Conservation (phyloP, 2,797 vertebrate species). For the Podarcis siculus region DNA sequence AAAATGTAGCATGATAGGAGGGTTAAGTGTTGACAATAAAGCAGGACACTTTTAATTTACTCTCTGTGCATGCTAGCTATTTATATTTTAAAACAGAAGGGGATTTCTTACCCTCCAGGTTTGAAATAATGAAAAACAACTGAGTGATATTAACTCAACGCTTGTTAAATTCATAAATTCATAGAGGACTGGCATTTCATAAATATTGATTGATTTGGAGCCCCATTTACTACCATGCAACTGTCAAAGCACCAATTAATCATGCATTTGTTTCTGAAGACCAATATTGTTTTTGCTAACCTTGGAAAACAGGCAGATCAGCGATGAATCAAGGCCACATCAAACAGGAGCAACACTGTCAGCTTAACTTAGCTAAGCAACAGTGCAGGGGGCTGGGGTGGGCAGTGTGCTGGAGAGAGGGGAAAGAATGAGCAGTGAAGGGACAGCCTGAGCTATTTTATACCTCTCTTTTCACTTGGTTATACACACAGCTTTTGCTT, state of each 20-base stretch:
- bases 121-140: not conserved
- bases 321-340: not conserved
- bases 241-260: conserved; percentile 13
- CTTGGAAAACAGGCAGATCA: conserved; percentile 11
- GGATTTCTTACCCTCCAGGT: not conserved
- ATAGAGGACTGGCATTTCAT: not conserved
- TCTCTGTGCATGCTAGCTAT: not conserved
- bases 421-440: not conserved
- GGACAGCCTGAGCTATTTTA: not conserved
- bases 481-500: not conserved
- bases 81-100: not conserved
- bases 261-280: not conserved
- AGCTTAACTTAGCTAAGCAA: not conserved
- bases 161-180: not conserved
- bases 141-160: not conserved
- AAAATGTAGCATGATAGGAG: not conserved
- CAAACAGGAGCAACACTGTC: not conserved
- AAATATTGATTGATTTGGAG: conserved; percentile 13
- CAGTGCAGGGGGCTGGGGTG: not conserved
- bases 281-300: not conserved
- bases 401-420: no score
- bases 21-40: not conserved
- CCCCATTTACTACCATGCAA: not conserved
- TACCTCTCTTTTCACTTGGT: not conserved
- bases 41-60: not conserved